A percentile compares a stretch with the other conserved stretches of the same genome.
These are phyloP conservation scores for Lonchura striata DNA, from an alignment of 2,113 vertebrate genomes.

Conservation along the genomic window DNA sequence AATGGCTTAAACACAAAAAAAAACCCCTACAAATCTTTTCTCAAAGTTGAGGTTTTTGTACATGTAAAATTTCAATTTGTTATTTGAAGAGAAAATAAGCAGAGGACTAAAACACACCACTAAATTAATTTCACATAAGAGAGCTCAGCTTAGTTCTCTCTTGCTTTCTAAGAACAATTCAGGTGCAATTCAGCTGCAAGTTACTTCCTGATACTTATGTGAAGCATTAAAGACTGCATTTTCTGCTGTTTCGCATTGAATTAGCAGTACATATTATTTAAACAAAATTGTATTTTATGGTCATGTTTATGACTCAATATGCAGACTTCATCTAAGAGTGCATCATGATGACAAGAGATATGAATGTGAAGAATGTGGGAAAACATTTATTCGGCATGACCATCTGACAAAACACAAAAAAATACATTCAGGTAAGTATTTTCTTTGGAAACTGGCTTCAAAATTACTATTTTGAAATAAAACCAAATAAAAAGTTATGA, in stretches of 20 bases:
- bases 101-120: neutral
- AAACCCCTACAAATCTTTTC: neutral
- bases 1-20: neutral
- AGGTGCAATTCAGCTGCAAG: neutral
- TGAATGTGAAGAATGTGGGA: slow-evolving; percentile 96
- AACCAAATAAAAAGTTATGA: neutral
- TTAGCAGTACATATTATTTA: neutral
- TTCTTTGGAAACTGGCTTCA: neutral
- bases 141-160: neutral
- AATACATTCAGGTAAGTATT: slow-evolving; percentile 90
- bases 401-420: slow-evolving; percentile 98
- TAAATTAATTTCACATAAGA: neutral
- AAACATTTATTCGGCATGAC: slow-evolving; percentile 96
- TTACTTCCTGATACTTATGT: neutral
- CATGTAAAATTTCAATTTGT: neutral
- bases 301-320: neutral
- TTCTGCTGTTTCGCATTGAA: neutral
- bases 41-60: neutral
- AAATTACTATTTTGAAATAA: neutral
- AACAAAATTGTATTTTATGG: neutral
- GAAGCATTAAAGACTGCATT: neutral
- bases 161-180: neutral
- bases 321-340: slow-evolving; percentile 91
- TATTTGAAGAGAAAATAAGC: neutral
- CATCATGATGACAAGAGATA: slow-evolving; percentile 98